phyloP scores from a whole-genome alignment of 2,888 invertebrate genomes.

The Acholoe squamosa region DNA sequence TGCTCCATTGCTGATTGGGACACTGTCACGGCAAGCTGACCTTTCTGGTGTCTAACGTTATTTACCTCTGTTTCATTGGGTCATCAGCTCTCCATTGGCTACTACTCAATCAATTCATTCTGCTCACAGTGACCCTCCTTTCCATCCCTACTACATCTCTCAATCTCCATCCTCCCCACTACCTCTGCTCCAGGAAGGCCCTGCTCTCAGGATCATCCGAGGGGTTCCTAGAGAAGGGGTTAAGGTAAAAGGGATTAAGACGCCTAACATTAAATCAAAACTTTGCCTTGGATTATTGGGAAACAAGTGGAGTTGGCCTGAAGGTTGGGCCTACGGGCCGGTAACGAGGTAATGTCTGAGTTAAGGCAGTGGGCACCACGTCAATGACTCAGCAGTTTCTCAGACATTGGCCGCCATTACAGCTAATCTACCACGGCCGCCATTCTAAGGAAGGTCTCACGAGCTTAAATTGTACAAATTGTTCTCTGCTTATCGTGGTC shows the following conservation, averaged over 20 bases:
- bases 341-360: neutral
- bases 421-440: no score
- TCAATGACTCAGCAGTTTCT: constrained; percentile 21
- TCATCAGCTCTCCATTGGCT: constrained; percentile 14
- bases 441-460: no score
- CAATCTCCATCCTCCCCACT: neutral
- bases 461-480: no score
- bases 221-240: neutral
- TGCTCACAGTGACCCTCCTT: neutral
- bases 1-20: no score
- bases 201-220: neutral
- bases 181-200: neutral
- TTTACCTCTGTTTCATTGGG: constrained; percentile 44
- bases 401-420: no score
- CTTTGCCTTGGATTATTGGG: neutral
- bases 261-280: neutral
- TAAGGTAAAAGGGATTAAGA: constrained; percentile 10
- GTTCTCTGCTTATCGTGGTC: no score
- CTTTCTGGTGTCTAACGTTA: constrained; percentile 2
- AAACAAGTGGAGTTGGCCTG: neutral
- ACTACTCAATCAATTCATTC: constrained; percentile 9
- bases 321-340: neutral
- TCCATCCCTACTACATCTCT: neutral
- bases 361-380: neutral
- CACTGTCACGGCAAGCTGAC: neutral